These are phyloP conservation scores for Xestia ashworthii DNA, from an alignment of 2,888 invertebrate species.

Conservation along the genomic window DNA sequence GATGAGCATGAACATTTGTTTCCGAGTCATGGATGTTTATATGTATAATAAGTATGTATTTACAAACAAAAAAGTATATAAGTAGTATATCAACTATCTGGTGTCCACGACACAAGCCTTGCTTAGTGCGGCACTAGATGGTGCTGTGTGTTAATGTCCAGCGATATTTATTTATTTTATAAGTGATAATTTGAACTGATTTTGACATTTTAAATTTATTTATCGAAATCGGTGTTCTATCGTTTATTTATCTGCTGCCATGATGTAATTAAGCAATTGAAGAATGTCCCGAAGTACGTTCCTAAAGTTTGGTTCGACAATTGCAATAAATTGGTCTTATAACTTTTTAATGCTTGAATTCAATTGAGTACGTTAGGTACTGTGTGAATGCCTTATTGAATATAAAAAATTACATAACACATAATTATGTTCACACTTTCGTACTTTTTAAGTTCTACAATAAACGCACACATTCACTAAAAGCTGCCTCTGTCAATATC, in stretches of 20 bases:
- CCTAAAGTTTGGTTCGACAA: conserved; percentile 86
- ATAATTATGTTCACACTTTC: background rate
- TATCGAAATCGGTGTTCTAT: conserved; percentile 86
- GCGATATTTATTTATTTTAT: no score
- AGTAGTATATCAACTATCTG: no score
- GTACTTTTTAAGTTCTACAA: background rate
- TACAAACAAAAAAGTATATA: no score
- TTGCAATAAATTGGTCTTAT: conserved; percentile 75
- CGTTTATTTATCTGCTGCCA: conserved; percentile 92
- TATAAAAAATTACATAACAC: background rate
- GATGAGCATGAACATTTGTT: no score
- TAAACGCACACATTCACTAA: background rate
- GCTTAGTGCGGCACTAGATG: no score
- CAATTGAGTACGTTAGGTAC: background rate
- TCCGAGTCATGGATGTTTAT: no score
- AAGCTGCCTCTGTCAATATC: background rate
- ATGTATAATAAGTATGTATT: no score
- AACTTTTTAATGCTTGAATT: conserved; percentile 29
- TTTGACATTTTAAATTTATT: no score
- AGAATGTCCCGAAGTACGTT: conserved; percentile 68
- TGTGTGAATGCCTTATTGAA: background rate
- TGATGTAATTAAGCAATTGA: no score
- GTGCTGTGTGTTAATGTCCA: no score
- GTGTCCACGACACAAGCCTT: no score
- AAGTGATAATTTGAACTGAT: background rate